Base-by-base conservation (phyloP, 2,113 vertebrate species). In the Delphinapterus leucas region DNA sequence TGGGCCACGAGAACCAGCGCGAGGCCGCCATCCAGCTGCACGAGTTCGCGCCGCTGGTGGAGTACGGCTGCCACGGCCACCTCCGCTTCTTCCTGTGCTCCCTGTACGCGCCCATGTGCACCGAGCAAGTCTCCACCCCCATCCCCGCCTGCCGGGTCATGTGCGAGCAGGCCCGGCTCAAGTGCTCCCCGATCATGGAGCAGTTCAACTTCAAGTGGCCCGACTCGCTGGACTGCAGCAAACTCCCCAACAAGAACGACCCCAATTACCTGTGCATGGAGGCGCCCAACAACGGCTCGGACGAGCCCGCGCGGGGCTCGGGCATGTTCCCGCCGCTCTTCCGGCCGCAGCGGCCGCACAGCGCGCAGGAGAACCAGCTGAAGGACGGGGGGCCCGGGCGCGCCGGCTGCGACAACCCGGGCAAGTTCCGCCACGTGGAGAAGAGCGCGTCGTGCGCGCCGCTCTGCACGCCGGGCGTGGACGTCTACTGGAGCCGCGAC, bases 251-350 rank as follows among this genome's bases (percentile, higher is more conserved):
- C 98, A 99, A 99, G 98, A 99, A 99, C 3, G 99, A 99, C 98
- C 99, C 99, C 47, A 99, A 99, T 97, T 99, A 99, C 98, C 98
- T 99, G 84, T 99, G 99, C 98, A 99, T 99, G 99, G 99, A 99
- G 97, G 99, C 99, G 0, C 99, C 99, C 84, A 99, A 98, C 98
- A 99, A 99, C 1, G 99, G 99, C 9, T 99, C 99, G 0, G 99
- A 99, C 0, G 99, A 99, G 76, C 98, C 99, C 0, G 98, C 99
- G 13, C 98, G 99, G 71, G 99, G 99, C 6, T 98, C 99, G 36
- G 99, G 99, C 98, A 99, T 99, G 70, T 98, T 99, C 98, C 99
- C 99, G 0, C 99, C 99, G 0, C 99, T 99, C 86, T 99, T 99
- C 86, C 97, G 99, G 73, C 99, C 99, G 0, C 99, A 99, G 98